Percentiles rank a stretch among this genome's conserved stretches.
Conservation (phyloP, 1,140 invertebrate genomes). For the Kradibia gibbosae region DNA sequence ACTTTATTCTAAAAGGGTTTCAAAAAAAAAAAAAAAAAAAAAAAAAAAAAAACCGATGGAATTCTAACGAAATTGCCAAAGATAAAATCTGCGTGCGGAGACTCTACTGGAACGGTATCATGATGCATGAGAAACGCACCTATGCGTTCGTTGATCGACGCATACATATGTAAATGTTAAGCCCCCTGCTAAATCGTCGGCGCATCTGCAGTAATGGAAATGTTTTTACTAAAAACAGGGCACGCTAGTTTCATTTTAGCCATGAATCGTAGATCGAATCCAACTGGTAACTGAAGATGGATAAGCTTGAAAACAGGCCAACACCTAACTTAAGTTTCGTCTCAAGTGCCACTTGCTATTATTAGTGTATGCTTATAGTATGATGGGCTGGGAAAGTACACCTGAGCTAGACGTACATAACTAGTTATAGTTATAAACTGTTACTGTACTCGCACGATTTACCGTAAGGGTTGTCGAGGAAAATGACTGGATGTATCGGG, state of each 20-base stretch:
- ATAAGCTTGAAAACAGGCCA: conserved; percentile 12
- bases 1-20: background rate
- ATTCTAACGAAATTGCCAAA: background rate
- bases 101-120: background rate
- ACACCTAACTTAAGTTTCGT: conserved; percentile 17
- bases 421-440: background rate
- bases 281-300: background rate
- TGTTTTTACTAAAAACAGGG: background rate
- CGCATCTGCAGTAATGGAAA: too few relatives aligned
- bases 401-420: conserved; percentile 27
- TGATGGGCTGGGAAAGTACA: conserved; percentile 26
- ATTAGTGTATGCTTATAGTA: conserved; percentile 25
- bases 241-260: background rate
- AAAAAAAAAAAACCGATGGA: background rate
- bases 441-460: background rate
- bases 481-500: conserved; percentile 4
- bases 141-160: background rate
- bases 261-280: background rate
- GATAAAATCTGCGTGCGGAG: background rate
- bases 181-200: too few relatives aligned
- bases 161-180: background rate
- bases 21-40: too few relatives aligned
- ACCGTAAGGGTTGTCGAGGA: background rate
- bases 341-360: conserved; percentile 37
- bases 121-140: background rate